phyloP scores from a whole-genome alignment of 2,113 vertebrate genomes.

The Notarius lentiginosus region DNA sequence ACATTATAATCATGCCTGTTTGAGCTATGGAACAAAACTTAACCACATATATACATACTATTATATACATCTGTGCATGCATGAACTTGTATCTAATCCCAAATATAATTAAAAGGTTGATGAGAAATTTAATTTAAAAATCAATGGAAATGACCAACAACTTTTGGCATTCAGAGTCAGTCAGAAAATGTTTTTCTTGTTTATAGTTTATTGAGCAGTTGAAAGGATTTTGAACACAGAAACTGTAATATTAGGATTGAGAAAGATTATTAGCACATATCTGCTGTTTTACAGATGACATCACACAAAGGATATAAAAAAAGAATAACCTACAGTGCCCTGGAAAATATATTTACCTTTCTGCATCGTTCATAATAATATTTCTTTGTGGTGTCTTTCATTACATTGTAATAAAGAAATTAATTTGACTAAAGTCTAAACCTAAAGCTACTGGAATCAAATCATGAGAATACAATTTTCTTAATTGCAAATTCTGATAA shows the following conservation, averaged over 20 bases:
- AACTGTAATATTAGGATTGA: not conserved
- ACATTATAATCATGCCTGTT: not conserved
- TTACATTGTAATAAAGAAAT: not conserved
- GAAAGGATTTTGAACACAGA: not conserved
- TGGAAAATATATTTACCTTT: not conserved
- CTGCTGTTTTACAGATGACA: constrained; percentile 42
- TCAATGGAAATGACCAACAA: not conserved
- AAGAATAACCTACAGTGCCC: not conserved
- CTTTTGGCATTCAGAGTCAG: constrained; percentile 44
- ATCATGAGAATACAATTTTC: not conserved
- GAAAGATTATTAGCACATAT: not conserved
- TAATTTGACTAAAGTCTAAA: not conserved
- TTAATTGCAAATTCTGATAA: not conserved
- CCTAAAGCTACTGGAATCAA: not conserved
- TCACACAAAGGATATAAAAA: not conserved
- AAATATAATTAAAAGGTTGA: not conserved
- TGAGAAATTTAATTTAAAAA: not conserved
- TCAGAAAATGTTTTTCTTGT: not conserved
- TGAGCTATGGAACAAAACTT: too few relatives aligned
- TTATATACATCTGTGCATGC: not conserved
- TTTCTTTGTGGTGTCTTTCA: not conserved
- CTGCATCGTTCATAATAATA: not conserved
- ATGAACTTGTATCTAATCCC: not conserved
- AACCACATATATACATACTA: not conserved
- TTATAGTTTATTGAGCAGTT: not conserved